Base-by-base conservation (phyloP, 2,113 vertebrate genomes). In the Fulica atra region DNA sequence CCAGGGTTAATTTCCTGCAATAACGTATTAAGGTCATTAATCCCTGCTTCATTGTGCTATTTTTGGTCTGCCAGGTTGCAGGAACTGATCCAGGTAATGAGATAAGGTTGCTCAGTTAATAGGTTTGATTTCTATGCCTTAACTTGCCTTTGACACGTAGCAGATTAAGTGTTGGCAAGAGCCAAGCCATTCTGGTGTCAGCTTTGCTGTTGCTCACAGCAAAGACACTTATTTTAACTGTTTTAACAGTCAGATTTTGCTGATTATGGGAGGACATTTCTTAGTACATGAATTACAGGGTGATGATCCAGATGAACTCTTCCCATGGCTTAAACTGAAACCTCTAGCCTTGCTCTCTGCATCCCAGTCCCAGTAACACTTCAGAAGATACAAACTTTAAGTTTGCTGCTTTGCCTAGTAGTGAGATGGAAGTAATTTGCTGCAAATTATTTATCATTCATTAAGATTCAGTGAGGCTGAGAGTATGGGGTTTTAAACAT, bases 121-220 rank as follows among this genome's bases (percentile, higher is more conserved):
- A 57, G n/a, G 21, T 44, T 81, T 88, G 24, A 79, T 83, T 88
- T 77, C 72, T 57, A 26, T 93, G 35, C 54, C 54, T 88, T n/a
- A 77, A 44, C 29, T 83, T 26, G 24, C 54, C 63, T 76, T 56
- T 86, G 63, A 61, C 57, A 51, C 20, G 12, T 4, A 60, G 33
- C 53, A 76, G 42, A 86, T 57, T 44, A 92, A 74, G 36, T 10
- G 12, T 40, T 17, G 26, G 28, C 19, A 25, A 28, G 33, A 38
- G 35, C 29, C 20, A 84, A 29, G 18, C 31, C 51, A 16, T 35
- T 60, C 59, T 16, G 23, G 3, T 7, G 36, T 2, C 14, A 25
- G 20, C 50, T 89, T 50, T 50, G 53, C 46, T 71, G 74, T 53
- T 81, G 20, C 38, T 78, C 7, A 17, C 31, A 48, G 74, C 25